Evolutionary conservation across 92 coral and sea anemone genomes (phyloP).

Genomic region (Zoanthus sociatus): DNA sequence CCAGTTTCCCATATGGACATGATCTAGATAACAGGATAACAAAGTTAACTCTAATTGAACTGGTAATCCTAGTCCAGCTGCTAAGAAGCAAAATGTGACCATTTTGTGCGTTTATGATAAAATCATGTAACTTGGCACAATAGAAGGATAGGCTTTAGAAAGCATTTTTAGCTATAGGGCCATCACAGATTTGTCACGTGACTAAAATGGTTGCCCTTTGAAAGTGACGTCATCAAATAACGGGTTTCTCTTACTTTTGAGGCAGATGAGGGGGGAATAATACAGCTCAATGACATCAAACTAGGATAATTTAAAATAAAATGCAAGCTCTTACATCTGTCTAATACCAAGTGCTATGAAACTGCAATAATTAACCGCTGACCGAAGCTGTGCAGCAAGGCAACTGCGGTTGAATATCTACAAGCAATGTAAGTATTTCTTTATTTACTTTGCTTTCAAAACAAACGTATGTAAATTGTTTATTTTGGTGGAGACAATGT

Average conservation of each 20-base stretch:
- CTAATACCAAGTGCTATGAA: slow-evolving; percentile 5
- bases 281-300: background rate
- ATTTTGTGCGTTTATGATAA: too few relatives aligned
- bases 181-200: background rate
- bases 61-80: too few relatives aligned
- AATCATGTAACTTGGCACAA: too few relatives aligned
- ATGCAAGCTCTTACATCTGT: background rate
- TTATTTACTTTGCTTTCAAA: background rate
- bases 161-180: too few relatives aligned
- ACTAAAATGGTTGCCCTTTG: background rate
- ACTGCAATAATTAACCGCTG: slow-evolving; percentile 8
- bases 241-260: background rate
- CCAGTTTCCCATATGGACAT: too few relatives aligned
- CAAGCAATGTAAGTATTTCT: slow-evolving; percentile 10
- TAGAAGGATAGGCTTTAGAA: too few relatives aligned
- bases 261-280: background rate
- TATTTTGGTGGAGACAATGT: background rate
- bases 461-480: background rate
- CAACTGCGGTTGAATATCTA: background rate
- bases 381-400: slow-evolving; percentile 14
- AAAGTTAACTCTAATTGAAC: too few relatives aligned
- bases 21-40: too few relatives aligned
- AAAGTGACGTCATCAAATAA: background rate
- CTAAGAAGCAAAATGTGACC: too few relatives aligned
- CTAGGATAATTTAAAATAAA: background rate